Conservation (phyloP, 2,797 vertebrate species). For the Sebastes vulpes region DNA sequence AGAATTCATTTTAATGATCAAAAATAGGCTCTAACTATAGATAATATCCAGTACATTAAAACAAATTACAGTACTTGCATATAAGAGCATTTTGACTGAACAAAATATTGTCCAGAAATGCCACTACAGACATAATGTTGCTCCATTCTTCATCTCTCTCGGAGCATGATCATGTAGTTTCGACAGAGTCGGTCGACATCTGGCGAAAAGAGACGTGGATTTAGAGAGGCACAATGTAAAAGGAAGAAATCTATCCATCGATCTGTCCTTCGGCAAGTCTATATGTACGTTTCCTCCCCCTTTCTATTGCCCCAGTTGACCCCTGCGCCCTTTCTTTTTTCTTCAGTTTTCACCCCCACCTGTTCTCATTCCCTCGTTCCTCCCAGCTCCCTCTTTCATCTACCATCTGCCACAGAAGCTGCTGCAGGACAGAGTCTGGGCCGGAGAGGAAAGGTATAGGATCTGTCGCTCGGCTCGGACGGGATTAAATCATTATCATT, state of each 20-base stretch:
- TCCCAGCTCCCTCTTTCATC: constrained; percentile 80
- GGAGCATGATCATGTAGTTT: background rate
- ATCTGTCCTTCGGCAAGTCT: constrained; percentile 63
- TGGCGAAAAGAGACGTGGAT: constrained; percentile 49
- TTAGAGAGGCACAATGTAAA: constrained; percentile 32
- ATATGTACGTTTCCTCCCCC: constrained; percentile 64
- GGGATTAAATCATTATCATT: constrained; percentile 63
- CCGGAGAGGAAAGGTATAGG: constrained; percentile 37
- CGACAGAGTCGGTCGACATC: constrained; percentile 62
- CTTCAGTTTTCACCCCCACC: constrained; percentile 80
- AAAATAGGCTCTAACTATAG: background rate
- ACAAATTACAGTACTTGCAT: background rate
- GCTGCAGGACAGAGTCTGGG: constrained; percentile 41
- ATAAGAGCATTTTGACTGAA: background rate
- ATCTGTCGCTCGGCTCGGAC: constrained; percentile 10
- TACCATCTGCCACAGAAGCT: constrained; percentile 83
- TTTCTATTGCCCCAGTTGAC: constrained; percentile 72
- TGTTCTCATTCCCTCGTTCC: constrained; percentile 73
- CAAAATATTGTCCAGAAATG: background rate
- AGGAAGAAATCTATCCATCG: constrained; percentile 73
- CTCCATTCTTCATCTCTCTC: background rate
- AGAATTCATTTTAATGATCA: background rate
- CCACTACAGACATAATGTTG: background rate
- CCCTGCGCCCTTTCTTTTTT: constrained; percentile 74
- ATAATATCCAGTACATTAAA: background rate